Evolutionary conservation across 2,113 vertebrate species (phyloP).

Genomic region (Ariopsis seemanni): DNA sequence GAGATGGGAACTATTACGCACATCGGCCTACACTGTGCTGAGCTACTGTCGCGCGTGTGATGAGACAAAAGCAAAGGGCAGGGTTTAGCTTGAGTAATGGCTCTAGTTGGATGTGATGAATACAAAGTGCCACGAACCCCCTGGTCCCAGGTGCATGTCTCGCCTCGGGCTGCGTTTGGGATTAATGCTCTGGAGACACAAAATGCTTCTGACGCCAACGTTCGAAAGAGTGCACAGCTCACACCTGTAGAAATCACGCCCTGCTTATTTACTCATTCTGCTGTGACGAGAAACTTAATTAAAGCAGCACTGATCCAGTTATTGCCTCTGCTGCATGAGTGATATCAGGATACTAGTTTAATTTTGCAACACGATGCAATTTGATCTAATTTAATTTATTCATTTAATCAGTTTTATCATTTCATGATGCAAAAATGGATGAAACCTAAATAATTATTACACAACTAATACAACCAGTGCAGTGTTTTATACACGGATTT

Average conservation of each 20-base stretch:
- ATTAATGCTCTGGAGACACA: conserved; percentile 16
- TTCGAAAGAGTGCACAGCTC: not conserved
- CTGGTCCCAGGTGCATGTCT: conserved; percentile 14
- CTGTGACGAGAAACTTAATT: conserved; percentile 28
- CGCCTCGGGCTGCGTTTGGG: not conserved
- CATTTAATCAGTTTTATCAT: not conserved
- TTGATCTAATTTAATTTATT: not conserved
- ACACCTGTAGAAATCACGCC: not conserved
- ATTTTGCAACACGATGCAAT: not conserved
- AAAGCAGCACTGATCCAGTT: conserved; percentile 6
- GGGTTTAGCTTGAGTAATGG: conserved; percentile 21
- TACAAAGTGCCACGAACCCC: conserved; percentile 18
- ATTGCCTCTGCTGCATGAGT: conserved; percentile 5
- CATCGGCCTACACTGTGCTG: not conserved
- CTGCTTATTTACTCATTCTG: conserved; percentile 17
- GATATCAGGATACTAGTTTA: not conserved
- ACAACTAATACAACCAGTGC: not conserved
- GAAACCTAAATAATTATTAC: not conserved
- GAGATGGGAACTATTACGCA: not conserved
- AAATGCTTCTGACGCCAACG: not conserved
- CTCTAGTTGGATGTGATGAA: conserved; percentile 26
- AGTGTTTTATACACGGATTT: not conserved
- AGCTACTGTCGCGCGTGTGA: not conserved
- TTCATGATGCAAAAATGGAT: not conserved
- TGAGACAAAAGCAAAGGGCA: not conserved